Evolutionary conservation across 2,113 vertebrate species (phyloP).

Genomic region (Danionella cerebrum): DNA sequence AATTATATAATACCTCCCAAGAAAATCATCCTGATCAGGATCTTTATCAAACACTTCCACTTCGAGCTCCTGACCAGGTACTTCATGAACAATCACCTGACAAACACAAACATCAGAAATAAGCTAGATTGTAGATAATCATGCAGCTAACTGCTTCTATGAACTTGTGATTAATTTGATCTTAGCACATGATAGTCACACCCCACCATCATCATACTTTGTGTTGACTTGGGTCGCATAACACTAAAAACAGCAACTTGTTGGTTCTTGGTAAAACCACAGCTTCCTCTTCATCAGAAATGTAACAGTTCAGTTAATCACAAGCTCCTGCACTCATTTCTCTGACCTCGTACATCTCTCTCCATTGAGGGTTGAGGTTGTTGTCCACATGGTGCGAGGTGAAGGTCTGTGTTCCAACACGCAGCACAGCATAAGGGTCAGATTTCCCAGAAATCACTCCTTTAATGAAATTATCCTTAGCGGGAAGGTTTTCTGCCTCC

Average conservation of each 20-base stretch:
- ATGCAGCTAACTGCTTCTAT: background rate
- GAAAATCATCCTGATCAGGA: constrained; percentile 90
- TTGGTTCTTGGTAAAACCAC: background rate
- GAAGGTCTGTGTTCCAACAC: constrained; percentile 84
- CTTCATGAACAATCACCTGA: constrained; percentile 90
- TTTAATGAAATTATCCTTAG: constrained; percentile 83
- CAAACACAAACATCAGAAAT: constrained; percentile 40
- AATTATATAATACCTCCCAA: constrained; percentile 73
- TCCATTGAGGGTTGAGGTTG: constrained; percentile 82
- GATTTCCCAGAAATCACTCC: constrained; percentile 86
- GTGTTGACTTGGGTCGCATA: too few relatives aligned
- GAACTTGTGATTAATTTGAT: constrained; percentile 12
- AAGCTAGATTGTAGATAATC: background rate
- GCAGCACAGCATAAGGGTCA: constrained; percentile 81
- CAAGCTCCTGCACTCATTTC: background rate
- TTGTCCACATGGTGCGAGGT: constrained; percentile 79
- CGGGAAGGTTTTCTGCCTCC: constrained; percentile 73
- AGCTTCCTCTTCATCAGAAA: constrained; percentile 37
- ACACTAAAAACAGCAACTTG: too few relatives aligned
- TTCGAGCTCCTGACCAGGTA: constrained; percentile 90
- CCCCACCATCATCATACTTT: background rate
- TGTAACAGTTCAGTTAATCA: background rate
- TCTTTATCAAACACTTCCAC: constrained; percentile 93
- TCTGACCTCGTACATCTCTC: constrained; percentile 85
- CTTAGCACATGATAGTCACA: constrained; percentile 31